Percentiles rank a stretch among this genome's conserved stretches.
Evolutionary conservation across 2,888 invertebrate species (phyloP).

Genomic region (Agrenia bidenticulata): DNA sequence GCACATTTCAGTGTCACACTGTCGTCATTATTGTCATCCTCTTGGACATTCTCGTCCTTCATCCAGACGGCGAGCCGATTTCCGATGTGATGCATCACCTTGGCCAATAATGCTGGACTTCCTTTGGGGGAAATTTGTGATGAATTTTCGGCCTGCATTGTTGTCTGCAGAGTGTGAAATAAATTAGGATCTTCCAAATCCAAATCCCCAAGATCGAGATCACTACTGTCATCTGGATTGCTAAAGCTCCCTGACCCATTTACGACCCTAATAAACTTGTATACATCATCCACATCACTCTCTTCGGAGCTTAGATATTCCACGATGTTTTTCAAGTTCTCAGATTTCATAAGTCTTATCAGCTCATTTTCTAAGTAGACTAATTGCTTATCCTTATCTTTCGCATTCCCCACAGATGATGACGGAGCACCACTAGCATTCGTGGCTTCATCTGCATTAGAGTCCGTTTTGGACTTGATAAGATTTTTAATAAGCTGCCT

Average conservation of each 20-base stretch:
- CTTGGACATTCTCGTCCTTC: slow-evolving; percentile 68
- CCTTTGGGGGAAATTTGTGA: slow-evolving; percentile 58
- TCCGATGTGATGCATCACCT: slow-evolving; percentile 90
- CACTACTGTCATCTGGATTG: slow-evolving; percentile 37
- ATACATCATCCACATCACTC: slow-evolving; percentile 91
- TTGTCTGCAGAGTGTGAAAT: slow-evolving; percentile 45
- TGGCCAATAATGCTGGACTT: slow-evolving; percentile 82
- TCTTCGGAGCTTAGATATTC: slow-evolving; percentile 90
- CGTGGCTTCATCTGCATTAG: background rate
- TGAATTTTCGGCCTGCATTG: slow-evolving; percentile 34
- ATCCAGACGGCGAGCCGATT: slow-evolving; percentile 81
- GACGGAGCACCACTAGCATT: background rate
- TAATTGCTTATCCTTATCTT: slow-evolving; percentile 77
- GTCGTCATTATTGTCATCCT: slow-evolving; percentile 48
- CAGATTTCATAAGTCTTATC: slow-evolving; percentile 87
- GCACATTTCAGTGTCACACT: slow-evolving; percentile 51
- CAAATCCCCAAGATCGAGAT: slow-evolving; percentile 50
- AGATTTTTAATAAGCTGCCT: slow-evolving; percentile 88
- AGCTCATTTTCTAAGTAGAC: slow-evolving; percentile 87
- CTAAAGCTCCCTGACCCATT: slow-evolving; percentile 40
- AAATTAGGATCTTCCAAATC: slow-evolving; percentile 42
- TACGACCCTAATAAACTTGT: slow-evolving; percentile 87
- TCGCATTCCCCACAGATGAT: background rate
- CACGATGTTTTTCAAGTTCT: slow-evolving; percentile 86
- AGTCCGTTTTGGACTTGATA: slow-evolving; percentile 59